Evolutionary conservation across 2,888 invertebrate genomes (phyloP), one percentile per base, ranked within the genome.

Genomic region (Caradrina kadenii): DNA sequence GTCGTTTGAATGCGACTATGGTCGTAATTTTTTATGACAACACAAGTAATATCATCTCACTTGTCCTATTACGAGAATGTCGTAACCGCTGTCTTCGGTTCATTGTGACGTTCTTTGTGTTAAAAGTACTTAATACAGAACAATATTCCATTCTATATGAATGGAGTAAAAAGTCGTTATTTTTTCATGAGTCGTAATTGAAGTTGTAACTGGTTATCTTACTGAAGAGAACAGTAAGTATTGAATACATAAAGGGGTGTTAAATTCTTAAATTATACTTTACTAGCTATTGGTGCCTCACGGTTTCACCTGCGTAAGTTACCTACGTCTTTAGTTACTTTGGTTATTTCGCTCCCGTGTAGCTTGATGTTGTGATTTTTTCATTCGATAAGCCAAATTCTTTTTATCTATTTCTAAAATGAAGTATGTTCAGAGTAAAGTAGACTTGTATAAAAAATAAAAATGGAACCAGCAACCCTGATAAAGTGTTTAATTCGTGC

Each of bases 11-110:
- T 77, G 73, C 73, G 79, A 70, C 73, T 66, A 64, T n/a, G 73
- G 52, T 82, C 83, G 70, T 83, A 77, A 71, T 84, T 77, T 84
- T 82, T 83, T 83, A 83, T 82, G 71, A 63, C 79, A 63, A 73
- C 67, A 73, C 69, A 76, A 76, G 81, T 73, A 83, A 72, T 69
- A 67, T 42, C 42, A 65, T 62, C 69, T 69, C 68, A 63, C 71
- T 65, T 63, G 67, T 68, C 52, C 63, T 35, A 80, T 73, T 63
- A 79, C 63, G 77, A 69, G 63, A 70, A 61, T 55, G 48, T 66
- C 56, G 65, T 76, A 70, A 78, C 68, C 21, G 60, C 22, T 56
- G n/a, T 22, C 56, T 74, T 63, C 53, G 55, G 74, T 74, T 63
- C 80, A 68, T 79, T 76, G 80, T 69, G 35, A 59, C 52, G 55